Conservation (phyloP, 2,113 vertebrate species). For the Rousettus leschenaultii region DNA sequence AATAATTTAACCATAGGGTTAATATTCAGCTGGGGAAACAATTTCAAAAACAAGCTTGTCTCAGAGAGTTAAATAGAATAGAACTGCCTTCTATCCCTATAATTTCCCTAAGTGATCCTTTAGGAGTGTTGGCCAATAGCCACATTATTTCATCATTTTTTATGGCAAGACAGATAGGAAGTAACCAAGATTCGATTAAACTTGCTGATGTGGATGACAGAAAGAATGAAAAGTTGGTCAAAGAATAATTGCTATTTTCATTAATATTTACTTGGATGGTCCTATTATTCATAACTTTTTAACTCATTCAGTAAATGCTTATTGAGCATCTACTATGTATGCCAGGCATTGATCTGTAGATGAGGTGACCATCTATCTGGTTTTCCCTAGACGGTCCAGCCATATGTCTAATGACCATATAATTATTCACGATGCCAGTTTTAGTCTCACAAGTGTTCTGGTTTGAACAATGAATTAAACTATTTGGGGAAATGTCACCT, state of each 20-base stretch:
- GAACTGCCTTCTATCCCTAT: not conserved
- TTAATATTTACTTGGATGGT: not conserved
- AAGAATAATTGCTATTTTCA: not conserved
- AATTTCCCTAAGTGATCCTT: slow-evolving; percentile 23
- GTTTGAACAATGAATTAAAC: not conserved
- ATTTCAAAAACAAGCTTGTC: not conserved
- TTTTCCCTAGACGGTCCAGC: not conserved
- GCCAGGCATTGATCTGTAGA: not conserved
- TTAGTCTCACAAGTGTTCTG: not conserved
- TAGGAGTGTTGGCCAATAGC: not conserved
- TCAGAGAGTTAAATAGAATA: not conserved
- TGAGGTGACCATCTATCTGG: not conserved
- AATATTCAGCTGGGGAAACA: not conserved
- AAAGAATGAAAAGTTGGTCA: not conserved
- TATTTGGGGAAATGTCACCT: not conserved
- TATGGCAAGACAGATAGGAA: not conserved
- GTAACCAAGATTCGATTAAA: not conserved
- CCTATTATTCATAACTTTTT: not conserved
- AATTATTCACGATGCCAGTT: not conserved
- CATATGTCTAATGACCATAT: not conserved
- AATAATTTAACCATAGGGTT: not conserved
- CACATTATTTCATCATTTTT: slow-evolving; percentile 11
- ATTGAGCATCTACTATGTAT: not conserved
- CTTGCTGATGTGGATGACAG: not conserved
- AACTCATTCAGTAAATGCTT: not conserved